Base-by-base conservation (phyloP, 2,888 invertebrate species). In the Dryobotodes eremita region DNA sequence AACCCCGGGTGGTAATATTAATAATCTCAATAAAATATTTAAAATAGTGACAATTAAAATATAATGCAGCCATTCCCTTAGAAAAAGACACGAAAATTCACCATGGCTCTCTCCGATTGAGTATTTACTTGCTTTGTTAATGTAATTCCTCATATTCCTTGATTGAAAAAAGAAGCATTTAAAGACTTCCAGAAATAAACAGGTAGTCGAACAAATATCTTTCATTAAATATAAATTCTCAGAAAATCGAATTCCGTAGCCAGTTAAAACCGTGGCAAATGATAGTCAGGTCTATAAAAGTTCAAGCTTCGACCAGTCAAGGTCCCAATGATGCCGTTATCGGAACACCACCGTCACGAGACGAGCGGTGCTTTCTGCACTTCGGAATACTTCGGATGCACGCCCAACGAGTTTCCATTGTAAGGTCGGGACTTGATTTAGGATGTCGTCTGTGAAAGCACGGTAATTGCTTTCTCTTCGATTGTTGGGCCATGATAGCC, bases 321-420 rank as follows among this genome's bases (percentile, higher is more conserved):
- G 96, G 96, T 95, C 95, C 90, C 90, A 90, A 91, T 89, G 93
- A 94, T 91, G 91, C 96, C 96, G 96, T 95, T 96, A 96, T 95
- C 95, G 93, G 96, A 92, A 92, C 96, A 95, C 88, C 91, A 90
- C 92, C 94, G 94, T 95, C 96, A 96, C 96, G 96, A 95, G 91
- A 83, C 71, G 90, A 92, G 91, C 91, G 91, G 89, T 90, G 88
- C 89, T 90, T 89, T 89, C 90, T 90, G 91, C 88, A 87, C 88
- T 78, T 79, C 65, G 80, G 80, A 88, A 77, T 86, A 87, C 88
- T 75, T 81, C 64, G 76, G 81, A 88, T 88, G 86, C 85, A 86
- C 82, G 89, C 83, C 75, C 86, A 78, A 90, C 86, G 83, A 83
- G 91, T 92, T 90, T 90, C 89, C 90, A 91, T 92, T 92, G 92